Evolutionary conservation across 1,140 invertebrate genomes (phyloP).

Genomic region (Heliothis subflexa): DNA sequence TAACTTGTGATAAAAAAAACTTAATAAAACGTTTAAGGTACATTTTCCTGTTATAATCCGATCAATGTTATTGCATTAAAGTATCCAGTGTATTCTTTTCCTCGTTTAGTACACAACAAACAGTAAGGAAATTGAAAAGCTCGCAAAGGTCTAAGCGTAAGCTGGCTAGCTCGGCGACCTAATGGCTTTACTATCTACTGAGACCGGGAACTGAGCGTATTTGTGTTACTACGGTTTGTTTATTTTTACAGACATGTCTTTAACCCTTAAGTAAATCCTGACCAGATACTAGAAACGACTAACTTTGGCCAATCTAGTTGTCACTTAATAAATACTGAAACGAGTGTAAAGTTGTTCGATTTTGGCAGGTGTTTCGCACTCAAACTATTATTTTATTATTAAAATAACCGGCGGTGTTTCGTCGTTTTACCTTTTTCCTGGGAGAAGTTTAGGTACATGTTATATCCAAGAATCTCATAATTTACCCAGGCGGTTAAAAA

Average conservation of each 20-base stretch:
- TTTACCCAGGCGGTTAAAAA: no score
- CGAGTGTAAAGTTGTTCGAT: neutral
- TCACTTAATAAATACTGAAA: neutral
- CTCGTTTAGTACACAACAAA: conserved; percentile 28
- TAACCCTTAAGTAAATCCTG: conserved; percentile 24
- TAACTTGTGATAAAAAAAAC: no score
- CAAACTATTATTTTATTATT: no score
- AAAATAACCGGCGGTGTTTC: no score
- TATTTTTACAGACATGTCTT: conserved; percentile 35
- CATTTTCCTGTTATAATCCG: neutral
- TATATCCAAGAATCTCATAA: no score
- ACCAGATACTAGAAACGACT: neutral
- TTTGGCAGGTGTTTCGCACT: neutral
- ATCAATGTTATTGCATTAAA: conserved; percentile 14
- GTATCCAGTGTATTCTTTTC: conserved; percentile 15
- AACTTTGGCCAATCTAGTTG: conserved; percentile 18
- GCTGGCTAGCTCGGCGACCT: conserved; percentile 25
- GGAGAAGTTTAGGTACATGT: no score
- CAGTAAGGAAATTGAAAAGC: conserved; percentile 44
- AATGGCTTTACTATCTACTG: conserved; percentile 43
- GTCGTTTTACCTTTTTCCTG: no score
- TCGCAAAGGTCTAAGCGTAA: conserved; percentile 42
- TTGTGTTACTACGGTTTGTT: conserved; percentile 25
- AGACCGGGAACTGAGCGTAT: conserved; percentile 29
- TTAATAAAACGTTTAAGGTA: neutral